phyloP scores from a whole-genome alignment of 2,113 vertebrate genomes.

The Phodopus roborovskii region DNA sequence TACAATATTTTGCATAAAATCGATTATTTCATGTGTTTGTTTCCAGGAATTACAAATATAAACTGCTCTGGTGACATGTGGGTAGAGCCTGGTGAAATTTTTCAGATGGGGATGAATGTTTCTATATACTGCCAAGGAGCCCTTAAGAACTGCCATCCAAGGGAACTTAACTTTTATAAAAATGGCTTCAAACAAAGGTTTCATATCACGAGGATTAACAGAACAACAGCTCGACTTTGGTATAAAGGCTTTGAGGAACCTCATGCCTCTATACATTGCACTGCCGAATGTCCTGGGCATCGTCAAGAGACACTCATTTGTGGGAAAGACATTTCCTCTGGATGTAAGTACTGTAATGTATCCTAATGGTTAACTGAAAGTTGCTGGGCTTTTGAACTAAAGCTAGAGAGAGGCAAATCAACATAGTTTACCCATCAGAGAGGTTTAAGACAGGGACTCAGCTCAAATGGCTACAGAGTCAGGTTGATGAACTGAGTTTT shows the following conservation, averaged over 20 bases:
- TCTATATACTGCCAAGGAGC: constrained; percentile 82
- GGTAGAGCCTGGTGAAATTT: constrained; percentile 80
- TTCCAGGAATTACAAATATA: constrained; percentile 75
- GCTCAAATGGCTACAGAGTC: not conserved
- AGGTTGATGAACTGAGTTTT: not conserved
- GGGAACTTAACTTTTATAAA: constrained; percentile 80
- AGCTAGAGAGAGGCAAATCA: not conserved
- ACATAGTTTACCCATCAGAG: not conserved
- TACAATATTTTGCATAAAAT: not conserved
- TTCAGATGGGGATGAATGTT: constrained; percentile 83
- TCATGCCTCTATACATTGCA: constrained; percentile 54
- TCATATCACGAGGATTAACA: constrained; percentile 63
- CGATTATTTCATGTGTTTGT: not conserved
- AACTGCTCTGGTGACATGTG: constrained; percentile 82
- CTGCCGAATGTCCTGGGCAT: constrained; percentile 38
- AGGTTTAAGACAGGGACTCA: not conserved
- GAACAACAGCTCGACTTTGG: constrained; percentile 59
- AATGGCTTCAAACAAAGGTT: accelerated
- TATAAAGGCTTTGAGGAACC: constrained; percentile 69
- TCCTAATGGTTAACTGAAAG: not conserved
- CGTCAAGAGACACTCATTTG: constrained; percentile 43
- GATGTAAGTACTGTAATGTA: constrained; percentile 83
- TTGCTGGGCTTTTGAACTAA: not conserved
- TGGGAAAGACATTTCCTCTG: constrained; percentile 80
- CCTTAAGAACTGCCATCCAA: constrained; percentile 66